Percentiles rank a stretch among this genome's conserved stretches.
These are phyloP conservation scores for Batillaria attramentaria DNA, from an alignment of 1,140 invertebrate genomes.

Conservation along the genomic window DNA sequence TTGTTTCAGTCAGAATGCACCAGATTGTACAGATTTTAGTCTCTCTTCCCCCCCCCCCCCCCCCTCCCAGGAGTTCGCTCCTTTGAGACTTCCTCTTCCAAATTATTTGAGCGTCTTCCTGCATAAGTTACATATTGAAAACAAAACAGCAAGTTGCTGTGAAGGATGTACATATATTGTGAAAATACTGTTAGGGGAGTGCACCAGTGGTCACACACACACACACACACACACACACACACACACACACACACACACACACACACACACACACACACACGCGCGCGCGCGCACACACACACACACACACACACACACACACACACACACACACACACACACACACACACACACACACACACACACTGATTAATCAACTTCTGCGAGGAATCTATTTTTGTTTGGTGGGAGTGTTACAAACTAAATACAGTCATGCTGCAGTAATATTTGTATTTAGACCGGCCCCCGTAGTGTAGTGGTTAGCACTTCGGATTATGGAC, in stretches of 20 bases:
- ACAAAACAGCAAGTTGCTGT: too few species aligned
- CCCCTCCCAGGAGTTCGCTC: background rate
- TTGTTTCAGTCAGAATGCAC: background rate
- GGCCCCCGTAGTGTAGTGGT: too few species aligned
- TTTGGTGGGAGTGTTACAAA: too few species aligned
- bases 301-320: conserved; percentile 12
- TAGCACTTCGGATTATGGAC: too few species aligned
- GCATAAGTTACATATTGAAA: too few species aligned
- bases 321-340: background rate
- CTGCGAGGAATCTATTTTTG: too few species aligned
- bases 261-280: conserved; percentile 23
- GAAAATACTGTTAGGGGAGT: background rate
- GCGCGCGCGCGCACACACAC: conserved; percentile 14
- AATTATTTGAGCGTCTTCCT: too few species aligned
- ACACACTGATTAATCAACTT: background rate
- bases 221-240: background rate
- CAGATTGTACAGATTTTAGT: background rate
- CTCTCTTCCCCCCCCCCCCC: background rate
- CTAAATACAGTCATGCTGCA: too few species aligned
- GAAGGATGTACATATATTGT: background rate
- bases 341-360: conserved; percentile 15
- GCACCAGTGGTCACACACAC: background rate
- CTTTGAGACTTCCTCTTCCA: background rate
- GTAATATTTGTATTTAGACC: too few species aligned
- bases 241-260: conserved; percentile 20